Conservation (phyloP, 2,797 vertebrate genomes). For the Okamejei kenojei region DNA sequence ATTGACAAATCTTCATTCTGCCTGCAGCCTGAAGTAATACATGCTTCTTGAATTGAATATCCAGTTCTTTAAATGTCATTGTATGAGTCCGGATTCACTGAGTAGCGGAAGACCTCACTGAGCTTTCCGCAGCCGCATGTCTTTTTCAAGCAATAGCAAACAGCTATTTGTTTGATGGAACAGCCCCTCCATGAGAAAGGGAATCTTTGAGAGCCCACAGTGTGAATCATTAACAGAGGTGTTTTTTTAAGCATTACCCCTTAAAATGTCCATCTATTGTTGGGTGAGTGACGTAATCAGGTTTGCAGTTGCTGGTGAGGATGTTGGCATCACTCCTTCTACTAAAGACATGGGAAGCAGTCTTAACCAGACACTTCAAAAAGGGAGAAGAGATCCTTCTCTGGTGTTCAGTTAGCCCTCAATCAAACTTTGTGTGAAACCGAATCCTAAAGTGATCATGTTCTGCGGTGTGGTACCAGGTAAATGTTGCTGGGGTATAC, state of each 20-base stretch:
- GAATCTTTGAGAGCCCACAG: not conserved
- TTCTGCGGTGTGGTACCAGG: not conserved
- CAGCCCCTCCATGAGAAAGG: not conserved
- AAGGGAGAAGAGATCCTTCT: not conserved
- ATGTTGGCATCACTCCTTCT: not conserved
- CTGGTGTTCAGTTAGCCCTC: not conserved
- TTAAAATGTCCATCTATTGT: not conserved
- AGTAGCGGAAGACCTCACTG: not conserved
- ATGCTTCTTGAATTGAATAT: conserved; percentile 26
- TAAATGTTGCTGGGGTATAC: not conserved
- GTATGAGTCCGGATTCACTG: not conserved
- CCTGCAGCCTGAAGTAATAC: conserved; percentile 17
- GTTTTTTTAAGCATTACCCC: not conserved
- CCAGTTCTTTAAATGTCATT: not conserved
- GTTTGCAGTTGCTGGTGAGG: not conserved
- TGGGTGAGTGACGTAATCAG: no score
- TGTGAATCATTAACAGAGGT: not conserved
- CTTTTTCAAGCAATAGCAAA: not conserved
- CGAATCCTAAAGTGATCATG: conserved; percentile 10
- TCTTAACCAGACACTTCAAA: not conserved
- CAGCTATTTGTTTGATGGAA: not conserved
- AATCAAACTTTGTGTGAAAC: not conserved
- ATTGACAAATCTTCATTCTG: conserved; percentile 23
- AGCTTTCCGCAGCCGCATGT: no score
- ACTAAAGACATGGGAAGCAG: not conserved